Percentiles rank a stretch among this genome's conserved stretches.
Conservation (phyloP, 2,888 invertebrate species). For the Troilus luridus region DNA sequence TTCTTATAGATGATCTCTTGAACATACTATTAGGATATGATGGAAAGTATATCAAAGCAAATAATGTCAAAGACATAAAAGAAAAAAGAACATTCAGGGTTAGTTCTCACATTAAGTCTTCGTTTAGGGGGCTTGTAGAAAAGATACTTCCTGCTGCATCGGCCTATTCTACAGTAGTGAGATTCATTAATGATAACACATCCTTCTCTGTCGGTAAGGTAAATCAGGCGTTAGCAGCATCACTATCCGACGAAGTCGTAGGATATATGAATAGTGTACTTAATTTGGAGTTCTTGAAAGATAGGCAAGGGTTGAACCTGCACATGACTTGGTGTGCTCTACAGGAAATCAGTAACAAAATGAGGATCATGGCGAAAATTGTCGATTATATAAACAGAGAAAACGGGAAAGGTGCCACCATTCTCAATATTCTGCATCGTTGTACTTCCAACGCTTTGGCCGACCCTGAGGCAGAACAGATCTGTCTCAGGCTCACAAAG, state of each 20-base stretch:
- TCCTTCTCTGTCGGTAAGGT: constrained; percentile 90
- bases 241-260: constrained; percentile 83
- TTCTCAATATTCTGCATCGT: constrained; percentile 88
- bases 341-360: constrained; percentile 2
- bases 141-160: constrained; percentile 90
- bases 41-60: constrained; percentile 78
- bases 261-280: constrained; percentile 76
- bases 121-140: constrained; percentile 82
- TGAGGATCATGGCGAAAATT: constrained; percentile 54
- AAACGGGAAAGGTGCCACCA: constrained; percentile 83
- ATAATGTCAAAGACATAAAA: constrained; percentile 71
- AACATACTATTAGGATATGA: constrained; percentile 83
- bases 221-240: constrained; percentile 90
- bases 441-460: constrained; percentile 72
- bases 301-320: constrained; percentile 40
- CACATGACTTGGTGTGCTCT: constrained; percentile 58
- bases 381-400: constrained; percentile 70
- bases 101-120: constrained; percentile 78
- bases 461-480: constrained; percentile 67
- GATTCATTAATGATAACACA: constrained; percentile 86
- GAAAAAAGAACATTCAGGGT: constrained; percentile 78
- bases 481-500: constrained; percentile 86
- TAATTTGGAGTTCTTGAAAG: constrained; percentile 44
- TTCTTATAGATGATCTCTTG: constrained; percentile 85
- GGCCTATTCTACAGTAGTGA: constrained; percentile 87